phyloP scores from a whole-genome alignment of 2,797 vertebrate species.

The Emys orbicularis region DNA sequence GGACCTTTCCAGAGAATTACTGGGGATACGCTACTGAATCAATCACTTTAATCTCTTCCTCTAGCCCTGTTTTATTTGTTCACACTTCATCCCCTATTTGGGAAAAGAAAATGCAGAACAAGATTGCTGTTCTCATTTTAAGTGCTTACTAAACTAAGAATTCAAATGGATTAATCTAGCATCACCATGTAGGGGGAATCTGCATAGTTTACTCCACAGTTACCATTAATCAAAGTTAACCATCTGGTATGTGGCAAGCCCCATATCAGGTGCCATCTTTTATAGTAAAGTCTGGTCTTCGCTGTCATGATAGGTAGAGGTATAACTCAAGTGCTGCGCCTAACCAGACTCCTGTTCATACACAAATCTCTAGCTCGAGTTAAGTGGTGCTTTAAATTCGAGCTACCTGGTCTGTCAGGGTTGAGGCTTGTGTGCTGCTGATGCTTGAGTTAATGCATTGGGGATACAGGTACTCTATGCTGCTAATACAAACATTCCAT shows the following conservation, averaged over 20 bases:
- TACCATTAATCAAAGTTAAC: neutral
- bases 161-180: neutral
- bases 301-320: neutral
- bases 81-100: neutral
- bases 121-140: neutral
- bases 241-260: neutral
- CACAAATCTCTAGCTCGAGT: neutral
- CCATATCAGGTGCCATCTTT: neutral
- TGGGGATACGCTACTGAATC: neutral
- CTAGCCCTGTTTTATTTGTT: neutral
- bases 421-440: neutral
- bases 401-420: neutral
- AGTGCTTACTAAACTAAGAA: neutral
- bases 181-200: neutral
- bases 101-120: neutral
- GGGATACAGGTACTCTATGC: too few relatives aligned
- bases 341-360: neutral
- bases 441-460: neutral
- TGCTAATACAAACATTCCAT: neutral
- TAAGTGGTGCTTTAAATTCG: neutral
- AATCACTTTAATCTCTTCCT: neutral
- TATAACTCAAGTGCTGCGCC: neutral
- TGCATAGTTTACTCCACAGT: neutral
- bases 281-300: neutral
- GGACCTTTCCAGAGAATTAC: neutral